phyloP scores from a whole-genome alignment of 2,797 vertebrate species.

The Gambusia yucatana region DNA sequence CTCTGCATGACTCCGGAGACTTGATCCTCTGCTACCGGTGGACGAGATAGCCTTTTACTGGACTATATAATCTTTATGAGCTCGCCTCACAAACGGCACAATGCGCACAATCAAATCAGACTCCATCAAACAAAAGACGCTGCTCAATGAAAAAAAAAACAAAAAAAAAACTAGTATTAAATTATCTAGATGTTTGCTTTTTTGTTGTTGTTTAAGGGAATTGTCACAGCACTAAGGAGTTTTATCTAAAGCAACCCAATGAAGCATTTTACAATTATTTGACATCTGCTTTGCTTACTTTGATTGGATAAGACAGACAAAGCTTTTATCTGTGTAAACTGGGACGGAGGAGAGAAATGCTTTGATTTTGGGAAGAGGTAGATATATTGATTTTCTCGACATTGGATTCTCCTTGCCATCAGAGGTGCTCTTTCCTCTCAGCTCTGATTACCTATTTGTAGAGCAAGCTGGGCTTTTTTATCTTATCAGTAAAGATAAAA shows the following conservation, averaged over 20 bases:
- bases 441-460: slow-evolving; percentile 72
- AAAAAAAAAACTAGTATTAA: slow-evolving; percentile 33
- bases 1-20: slow-evolving; percentile 62
- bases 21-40: slow-evolving; percentile 55
- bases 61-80: slow-evolving; percentile 71
- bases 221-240: slow-evolving; percentile 2
- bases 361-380: slow-evolving; percentile 70
- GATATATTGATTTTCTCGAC: slow-evolving; percentile 77
- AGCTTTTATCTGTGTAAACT: slow-evolving; percentile 59
- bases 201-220: background rate
- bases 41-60: slow-evolving; percentile 71
- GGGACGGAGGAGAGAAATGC: slow-evolving; percentile 36
- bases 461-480: slow-evolving; percentile 61
- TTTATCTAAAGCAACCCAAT: slow-evolving; percentile 37
- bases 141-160: slow-evolving; percentile 6
- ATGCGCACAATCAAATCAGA: slow-evolving; percentile 61
- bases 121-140: slow-evolving; percentile 57
- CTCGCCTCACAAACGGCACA: slow-evolving; percentile 57
- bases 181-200: slow-evolving; percentile 13
- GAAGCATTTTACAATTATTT: slow-evolving; percentile 19
- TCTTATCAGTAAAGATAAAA: slow-evolving; percentile 75
- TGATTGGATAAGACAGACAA: slow-evolving; percentile 46
- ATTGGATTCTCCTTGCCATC: slow-evolving; percentile 74
- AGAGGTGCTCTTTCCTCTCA: slow-evolving; percentile 66
- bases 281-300: slow-evolving; percentile 53